Evolutionary conservation across 2,113 vertebrate genomes (phyloP).

Genomic region (Ctenodactylus gundi): DNA sequence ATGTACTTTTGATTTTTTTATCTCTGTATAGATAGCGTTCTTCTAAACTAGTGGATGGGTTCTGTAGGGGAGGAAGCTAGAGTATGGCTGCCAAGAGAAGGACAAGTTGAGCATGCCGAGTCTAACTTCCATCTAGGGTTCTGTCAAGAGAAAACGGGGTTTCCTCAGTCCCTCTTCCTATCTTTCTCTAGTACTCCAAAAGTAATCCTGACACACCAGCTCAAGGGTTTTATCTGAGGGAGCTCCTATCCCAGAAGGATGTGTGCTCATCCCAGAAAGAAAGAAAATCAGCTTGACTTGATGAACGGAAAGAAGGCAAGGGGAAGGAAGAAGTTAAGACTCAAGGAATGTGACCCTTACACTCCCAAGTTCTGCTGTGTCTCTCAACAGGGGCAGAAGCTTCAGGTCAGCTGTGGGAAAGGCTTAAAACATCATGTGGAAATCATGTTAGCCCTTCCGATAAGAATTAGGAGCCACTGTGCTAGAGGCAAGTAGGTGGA

Average conservation of each 20-base stretch:
- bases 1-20: background rate
- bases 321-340: background rate
- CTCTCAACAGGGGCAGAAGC: background rate
- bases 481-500: rapidly evolving
- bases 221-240: background rate
- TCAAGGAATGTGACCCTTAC: background rate
- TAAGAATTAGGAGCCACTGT: background rate
- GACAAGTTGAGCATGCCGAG: background rate
- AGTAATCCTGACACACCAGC: background rate
- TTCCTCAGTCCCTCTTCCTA: background rate
- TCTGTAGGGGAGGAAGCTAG: background rate
- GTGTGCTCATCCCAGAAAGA: background rate
- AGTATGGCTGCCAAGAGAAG: background rate
- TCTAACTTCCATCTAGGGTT: background rate
- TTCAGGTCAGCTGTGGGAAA: rapidly evolving
- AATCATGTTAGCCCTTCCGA: background rate
- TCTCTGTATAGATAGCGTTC: background rate
- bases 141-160: background rate
- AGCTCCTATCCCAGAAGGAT: background rate
- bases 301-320: background rate
- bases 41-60: background rate
- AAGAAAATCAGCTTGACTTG: background rate
- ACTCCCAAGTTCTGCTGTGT: rapidly evolving
- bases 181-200: background rate
- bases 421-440: background rate